Conservation (phyloP, 2,888 invertebrate species). For the Lithophane socia region DNA sequence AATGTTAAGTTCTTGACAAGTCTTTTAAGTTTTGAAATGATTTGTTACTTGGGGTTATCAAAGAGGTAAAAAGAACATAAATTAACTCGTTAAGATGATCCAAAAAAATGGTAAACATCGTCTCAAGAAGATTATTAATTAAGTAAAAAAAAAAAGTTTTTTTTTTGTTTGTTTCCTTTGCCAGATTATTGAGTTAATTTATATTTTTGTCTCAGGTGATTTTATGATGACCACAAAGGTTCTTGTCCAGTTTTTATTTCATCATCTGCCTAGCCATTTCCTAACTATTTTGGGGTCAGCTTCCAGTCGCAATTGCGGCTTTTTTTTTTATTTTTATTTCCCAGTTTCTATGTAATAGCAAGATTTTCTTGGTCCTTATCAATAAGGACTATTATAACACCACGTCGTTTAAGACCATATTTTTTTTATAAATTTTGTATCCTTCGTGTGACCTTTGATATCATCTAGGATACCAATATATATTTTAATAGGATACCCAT, state of each 20-base stretch:
- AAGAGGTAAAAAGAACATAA: background rate
- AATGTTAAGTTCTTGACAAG: background rate
- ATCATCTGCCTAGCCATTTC: no score
- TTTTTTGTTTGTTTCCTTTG: no score
- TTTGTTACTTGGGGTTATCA: background rate
- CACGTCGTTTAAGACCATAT: background rate
- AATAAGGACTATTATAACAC: background rate
- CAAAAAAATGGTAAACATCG: background rate
- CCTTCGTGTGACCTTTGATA: background rate
- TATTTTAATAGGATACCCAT: slow-evolving; percentile 13
- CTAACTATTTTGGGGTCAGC: no score
- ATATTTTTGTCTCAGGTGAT: background rate
- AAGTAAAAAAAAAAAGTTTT: no score
- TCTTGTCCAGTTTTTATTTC: background rate
- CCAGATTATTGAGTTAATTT: background rate
- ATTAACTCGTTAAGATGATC: background rate
- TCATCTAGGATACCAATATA: background rate
- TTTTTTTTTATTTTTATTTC: no score
- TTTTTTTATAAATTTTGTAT: background rate
- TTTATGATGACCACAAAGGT: background rate
- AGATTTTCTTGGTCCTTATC: background rate
- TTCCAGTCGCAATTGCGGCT: no score
- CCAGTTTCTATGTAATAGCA: background rate
- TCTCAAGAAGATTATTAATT: background rate
- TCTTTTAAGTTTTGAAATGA: background rate